Base-by-base conservation (phyloP, 2,888 invertebrate species). In the Balanococcus diminutus region DNA sequence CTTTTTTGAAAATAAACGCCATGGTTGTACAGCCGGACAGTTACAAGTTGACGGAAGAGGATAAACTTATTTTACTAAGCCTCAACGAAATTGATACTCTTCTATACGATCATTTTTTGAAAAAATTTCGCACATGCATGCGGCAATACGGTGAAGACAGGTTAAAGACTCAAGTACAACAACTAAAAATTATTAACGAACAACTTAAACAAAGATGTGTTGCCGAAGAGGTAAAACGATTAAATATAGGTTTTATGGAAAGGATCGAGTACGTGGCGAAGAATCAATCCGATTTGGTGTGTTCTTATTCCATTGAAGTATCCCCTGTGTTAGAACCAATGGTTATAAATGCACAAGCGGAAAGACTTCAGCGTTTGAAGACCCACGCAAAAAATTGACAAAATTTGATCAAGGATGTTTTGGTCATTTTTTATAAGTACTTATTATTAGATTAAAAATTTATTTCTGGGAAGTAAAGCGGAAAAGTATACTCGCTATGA, bases 1-100 rank as follows among this genome's bases (percentile, higher is more conserved):
- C 87, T n/a, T 88, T 8, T 16, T 31, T 83, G 16, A 51, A 51
- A 1, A 19, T 83, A 16, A 51, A 46, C 31, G 61, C 56, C 9
- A 22, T 28, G 8, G 11, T 14, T 16, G 5, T 4, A 51, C 6
- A 56, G 16, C 11, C 19, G 14, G 9, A 25, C 11, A 9, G 6
- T 16, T 51, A 25, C 4, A 31, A 3, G 5, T 5, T 56, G 5
- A 83, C 56, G 5, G 11, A 0, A 28, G 31, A 14, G 28, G 83
- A 83, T 56, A 11, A 32, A 56, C 8, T 56, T 5, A 51, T 25
- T 4, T 31, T 83, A 31, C 9, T 28, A 8, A 14, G 56, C 31
- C 28, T 51, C 9, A 83, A 83, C 19, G 11, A 32, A n/a, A 56
- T 51, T n/a, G 83, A 83, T 28, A 46, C 46, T 8, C 32, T 31